Conservation (phyloP, 2,113 vertebrate species). For the Carettochelys insculpta region DNA sequence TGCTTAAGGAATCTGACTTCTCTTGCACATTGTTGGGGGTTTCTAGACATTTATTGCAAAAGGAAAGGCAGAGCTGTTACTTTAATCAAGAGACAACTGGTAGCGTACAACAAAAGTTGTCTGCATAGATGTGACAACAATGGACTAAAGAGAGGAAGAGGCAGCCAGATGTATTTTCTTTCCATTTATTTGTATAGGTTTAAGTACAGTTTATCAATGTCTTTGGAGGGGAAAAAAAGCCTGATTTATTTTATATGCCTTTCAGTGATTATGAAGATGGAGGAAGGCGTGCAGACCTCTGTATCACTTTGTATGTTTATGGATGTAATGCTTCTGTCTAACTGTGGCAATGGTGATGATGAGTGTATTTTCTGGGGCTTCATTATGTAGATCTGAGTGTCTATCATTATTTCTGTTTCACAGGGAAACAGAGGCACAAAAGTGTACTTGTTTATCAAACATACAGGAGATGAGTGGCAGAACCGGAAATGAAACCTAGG, state of each 20-base stretch:
- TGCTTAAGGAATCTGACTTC: background rate
- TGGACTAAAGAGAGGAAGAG: background rate
- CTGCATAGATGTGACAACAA: background rate
- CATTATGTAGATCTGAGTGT: background rate
- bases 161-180: background rate
- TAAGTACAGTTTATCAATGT: background rate
- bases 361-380: background rate
- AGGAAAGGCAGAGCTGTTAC: background rate
- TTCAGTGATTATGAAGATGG: background rate
- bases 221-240: background rate
- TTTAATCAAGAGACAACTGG: background rate
- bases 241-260: background rate
- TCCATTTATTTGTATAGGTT: background rate
- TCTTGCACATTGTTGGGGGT: background rate
- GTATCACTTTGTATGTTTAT: background rate
- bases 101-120: background rate
- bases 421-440: background rate
- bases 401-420: fast-evolving
- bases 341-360: background rate
- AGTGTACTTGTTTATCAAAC: background rate
- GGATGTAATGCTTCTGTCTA: background rate
- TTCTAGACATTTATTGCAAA: background rate
- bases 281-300: background rate
- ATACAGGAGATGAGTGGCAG: background rate
- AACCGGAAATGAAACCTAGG: background rate